These are phyloP conservation scores for Chanos chanos DNA, from an alignment of 2,797 vertebrate species.

Conservation along the genomic window DNA sequence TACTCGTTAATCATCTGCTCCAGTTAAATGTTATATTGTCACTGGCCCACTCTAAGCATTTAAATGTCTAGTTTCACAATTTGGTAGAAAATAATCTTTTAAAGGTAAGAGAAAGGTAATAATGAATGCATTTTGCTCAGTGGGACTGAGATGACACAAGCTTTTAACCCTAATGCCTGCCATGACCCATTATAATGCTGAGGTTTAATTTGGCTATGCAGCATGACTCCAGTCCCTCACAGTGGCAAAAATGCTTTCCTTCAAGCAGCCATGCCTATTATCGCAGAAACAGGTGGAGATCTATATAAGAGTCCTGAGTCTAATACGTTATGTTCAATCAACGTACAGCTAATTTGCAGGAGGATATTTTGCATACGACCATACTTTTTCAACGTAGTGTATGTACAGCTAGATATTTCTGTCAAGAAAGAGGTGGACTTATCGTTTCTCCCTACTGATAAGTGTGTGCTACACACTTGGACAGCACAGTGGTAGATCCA, in stretches of 20 bases:
- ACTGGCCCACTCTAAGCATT: too few species aligned
- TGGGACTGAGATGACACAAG: slow-evolving; percentile 12
- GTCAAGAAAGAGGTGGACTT: too few species aligned
- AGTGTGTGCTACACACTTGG: too few species aligned
- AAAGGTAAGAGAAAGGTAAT: neutral
- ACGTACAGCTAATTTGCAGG: slow-evolving; percentile 33
- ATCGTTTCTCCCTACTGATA: too few species aligned
- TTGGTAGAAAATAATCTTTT: neutral
- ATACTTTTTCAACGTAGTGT: too few species aligned
- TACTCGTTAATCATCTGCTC: too few species aligned
- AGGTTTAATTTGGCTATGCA: slow-evolving; percentile 39
- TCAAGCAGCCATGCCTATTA: slow-evolving; percentile 18
- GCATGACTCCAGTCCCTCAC: slow-evolving; percentile 26
- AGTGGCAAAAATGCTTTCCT: slow-evolving; percentile 16
- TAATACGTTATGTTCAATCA: neutral
- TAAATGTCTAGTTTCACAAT: too few species aligned
- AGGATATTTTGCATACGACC: too few species aligned
- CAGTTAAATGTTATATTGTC: too few species aligned
- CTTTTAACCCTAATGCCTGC: slow-evolving; percentile 9
- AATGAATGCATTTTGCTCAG: slow-evolving; percentile 30
- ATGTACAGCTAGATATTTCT: too few species aligned
- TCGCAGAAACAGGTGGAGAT: slow-evolving; percentile 12
- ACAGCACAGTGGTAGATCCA: too few species aligned
- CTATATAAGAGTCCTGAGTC: neutral
- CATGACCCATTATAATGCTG: slow-evolving; percentile 13